These are phyloP conservation scores for Apotomis turbidana DNA, from an alignment of 2,888 invertebrate species.

Conservation along the genomic window DNA sequence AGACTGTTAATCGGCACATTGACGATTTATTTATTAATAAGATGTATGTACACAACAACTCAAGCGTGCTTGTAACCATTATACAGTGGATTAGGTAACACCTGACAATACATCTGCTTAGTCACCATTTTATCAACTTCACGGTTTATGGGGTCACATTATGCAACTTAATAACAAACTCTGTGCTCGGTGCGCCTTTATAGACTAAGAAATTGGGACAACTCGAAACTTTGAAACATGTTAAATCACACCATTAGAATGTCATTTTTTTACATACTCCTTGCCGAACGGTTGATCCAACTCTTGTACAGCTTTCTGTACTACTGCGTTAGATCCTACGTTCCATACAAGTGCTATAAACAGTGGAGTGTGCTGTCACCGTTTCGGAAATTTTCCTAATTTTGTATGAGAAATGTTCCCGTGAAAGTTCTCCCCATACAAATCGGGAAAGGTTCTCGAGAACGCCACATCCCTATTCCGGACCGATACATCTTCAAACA, in stretches of 20 bases:
- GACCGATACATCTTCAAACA: too few species aligned
- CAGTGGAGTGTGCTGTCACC: too few species aligned
- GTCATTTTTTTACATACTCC: too few species aligned
- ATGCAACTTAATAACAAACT: slow-evolving; percentile 28
- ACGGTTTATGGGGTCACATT: slow-evolving; percentile 34
- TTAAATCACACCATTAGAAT: neutral
- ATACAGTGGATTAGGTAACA: slow-evolving; percentile 14
- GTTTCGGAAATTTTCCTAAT: too few species aligned
- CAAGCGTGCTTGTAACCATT: neutral
- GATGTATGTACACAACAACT: neutral
- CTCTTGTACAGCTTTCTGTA: too few species aligned
- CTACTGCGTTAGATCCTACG: too few species aligned
- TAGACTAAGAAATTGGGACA: slow-evolving; percentile 19
- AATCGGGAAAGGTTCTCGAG: too few species aligned
- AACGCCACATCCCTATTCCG: too few species aligned
- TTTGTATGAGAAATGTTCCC: too few species aligned
- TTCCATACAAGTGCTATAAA: too few species aligned
- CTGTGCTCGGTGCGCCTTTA: slow-evolving; percentile 18
- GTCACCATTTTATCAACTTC: slow-evolving; percentile 28
- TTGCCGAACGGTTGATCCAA: too few species aligned
- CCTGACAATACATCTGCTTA: slow-evolving; percentile 40
- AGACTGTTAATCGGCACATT: neutral
- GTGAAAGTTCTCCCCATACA: too few species aligned
- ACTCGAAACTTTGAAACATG: neutral
- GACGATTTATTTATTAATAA: neutral